Evolutionary conservation across 2,113 vertebrate genomes (phyloP), one percentile per base, ranked within the genome.

Genomic region (Tragelaphus scriptus): DNA sequence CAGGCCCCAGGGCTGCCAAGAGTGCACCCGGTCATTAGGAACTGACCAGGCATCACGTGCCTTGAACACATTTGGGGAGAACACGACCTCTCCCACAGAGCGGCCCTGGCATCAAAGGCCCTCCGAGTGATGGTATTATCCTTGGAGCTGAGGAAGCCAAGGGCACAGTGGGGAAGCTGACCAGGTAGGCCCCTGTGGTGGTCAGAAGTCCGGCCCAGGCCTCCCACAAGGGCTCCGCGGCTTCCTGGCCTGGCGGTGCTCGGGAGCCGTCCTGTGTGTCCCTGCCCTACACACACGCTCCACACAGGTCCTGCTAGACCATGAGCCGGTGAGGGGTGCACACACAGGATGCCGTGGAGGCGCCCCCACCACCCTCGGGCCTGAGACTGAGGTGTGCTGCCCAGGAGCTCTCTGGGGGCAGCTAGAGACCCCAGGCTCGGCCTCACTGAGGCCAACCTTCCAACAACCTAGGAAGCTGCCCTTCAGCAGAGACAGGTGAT

Each of bases 241-340:
- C 12, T 28, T 40, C 47, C 19, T 26, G 40, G 49, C 55, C 12
- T 0, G n/a, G 25, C 85, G 0, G 17, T 36, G 32, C 51, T 25
- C 1, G 0, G 13, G 13, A 4, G 13, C 26, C 12, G 13, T 11
- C 63, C 23, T 4, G 6, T 25, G 1, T 0, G 4, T 23, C 87
- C 77, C 51, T 82, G 10, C 58, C 0, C 1, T 16, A 15, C 15
- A 4, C 8, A 32, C 53, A 11, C 7, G 0, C n/a, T 6, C 4
- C n/a, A 61, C 16, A 3, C 4, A 30, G 71, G 28, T 25, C n/a
- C 71, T 6, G 4, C 7, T 23, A 3, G 16, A 21, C 82, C 11
- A 0, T 32, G 26, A 63, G 28, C 61, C 0, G 1, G 47, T 12
- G 13, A 11, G 58, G 19, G 58, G 4, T 4, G 26, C 6, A 15